phyloP scores from a whole-genome alignment of 1,140 invertebrate species.

The Aphelinus atriplicis region DNA sequence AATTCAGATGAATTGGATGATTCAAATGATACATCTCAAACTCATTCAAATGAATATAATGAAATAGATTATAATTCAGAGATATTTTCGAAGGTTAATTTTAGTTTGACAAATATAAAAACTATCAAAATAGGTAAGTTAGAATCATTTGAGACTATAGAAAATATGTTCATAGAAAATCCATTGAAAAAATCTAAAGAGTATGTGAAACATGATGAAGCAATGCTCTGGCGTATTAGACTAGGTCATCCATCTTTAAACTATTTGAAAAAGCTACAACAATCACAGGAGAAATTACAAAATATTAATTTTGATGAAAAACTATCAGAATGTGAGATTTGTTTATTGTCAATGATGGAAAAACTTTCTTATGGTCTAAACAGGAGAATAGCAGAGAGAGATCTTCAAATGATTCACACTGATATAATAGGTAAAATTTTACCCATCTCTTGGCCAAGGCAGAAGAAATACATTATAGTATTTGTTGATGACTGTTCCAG shows the following conservation, averaged over 20 bases:
- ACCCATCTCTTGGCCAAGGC: constrained; percentile 26
- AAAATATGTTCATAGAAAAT: constrained; percentile 30
- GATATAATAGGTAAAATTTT: constrained; percentile 43
- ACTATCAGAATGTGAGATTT: constrained; percentile 43
- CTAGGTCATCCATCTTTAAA: constrained; percentile 46
- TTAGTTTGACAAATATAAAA: neutral
- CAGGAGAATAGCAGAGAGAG: constrained; percentile 33
- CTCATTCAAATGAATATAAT: neutral
- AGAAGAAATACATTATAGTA: constrained; percentile 32
- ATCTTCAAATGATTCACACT: constrained; percentile 39
- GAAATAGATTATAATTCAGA: neutral
- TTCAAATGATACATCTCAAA: too few relatives aligned
- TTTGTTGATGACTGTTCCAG: constrained; percentile 38
- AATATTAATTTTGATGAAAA: constrained; percentile 43
- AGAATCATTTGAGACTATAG: constrained; percentile 14
- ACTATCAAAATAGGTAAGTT: constrained; percentile 16
- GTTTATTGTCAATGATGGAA: constrained; percentile 43
- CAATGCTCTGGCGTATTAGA: constrained; percentile 44
- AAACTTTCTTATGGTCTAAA: constrained; percentile 37
- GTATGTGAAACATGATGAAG: constrained; percentile 35
- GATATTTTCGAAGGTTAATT: neutral
- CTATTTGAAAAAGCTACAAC: constrained; percentile 44
- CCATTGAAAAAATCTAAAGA: constrained; percentile 16
- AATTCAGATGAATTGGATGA: constrained; percentile 28
- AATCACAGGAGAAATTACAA: constrained; percentile 38